Base-by-base conservation (phyloP, 2,888 invertebrate genomes). In the Calliphora vomitoria region DNA sequence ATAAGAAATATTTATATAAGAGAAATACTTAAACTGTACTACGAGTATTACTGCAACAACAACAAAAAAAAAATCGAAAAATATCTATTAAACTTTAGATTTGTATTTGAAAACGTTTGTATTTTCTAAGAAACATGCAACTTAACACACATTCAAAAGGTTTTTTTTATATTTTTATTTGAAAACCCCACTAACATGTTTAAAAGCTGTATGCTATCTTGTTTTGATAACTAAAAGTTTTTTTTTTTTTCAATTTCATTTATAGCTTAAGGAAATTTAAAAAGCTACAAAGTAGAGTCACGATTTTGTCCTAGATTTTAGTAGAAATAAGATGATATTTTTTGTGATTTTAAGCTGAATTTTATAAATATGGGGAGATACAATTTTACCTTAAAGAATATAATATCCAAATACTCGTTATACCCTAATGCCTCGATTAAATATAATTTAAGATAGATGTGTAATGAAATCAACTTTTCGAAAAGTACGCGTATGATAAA, bases 231-330 rank as follows among this genome's bases (percentile, higher is more conserved):
- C 64, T 66, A 41, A 66, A 66, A 18, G 41, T 41, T 1, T 25
- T 41, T 35, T 8, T 62, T 62, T 62, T 66, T 38, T 18, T 66
- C 20, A 41, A 66, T 66, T 66, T 66, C 35, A 3, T 66, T 41
- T 66, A 18, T 66, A 10, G 64, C 64, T 66, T 66, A 41, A 41
- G 41, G 64, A 41, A 66, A 66, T 13, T 38, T 41, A 66, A 20
- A 5, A 41, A 18, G 18, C n/a, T 66, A 41, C n/a, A 41, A 11
- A 41, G 38, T 41, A 18, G 4, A 66, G 64, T 66, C 41, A 66
- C 64, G 64, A 66, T 64, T 41, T 66, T 66, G 8, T 64, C 1
- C 8, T 18, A n/a, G 41, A 41, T 66, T 66, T 18, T 66, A 35
- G n/a, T 18, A 38, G 0, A 64, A 38, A 38, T 8, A 38, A 38